A percentile compares a stretch with the other conserved stretches of the same genome.
Conservation (phyloP, 2,113 vertebrate genomes). For the Hemiscyllium ocellatum region DNA sequence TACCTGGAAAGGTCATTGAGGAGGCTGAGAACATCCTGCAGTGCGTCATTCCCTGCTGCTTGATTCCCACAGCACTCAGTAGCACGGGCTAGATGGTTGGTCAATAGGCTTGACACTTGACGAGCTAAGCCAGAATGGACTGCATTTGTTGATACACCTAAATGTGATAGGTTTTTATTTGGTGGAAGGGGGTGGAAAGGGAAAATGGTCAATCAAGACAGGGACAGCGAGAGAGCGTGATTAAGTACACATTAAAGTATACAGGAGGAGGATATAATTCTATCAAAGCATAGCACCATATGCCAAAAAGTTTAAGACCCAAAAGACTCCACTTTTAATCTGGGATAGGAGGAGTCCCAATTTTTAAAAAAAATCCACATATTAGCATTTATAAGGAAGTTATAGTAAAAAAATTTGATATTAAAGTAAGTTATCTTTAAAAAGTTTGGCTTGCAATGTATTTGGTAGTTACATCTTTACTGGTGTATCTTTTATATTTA, state of each 20-base stretch:
- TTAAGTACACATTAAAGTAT: neutral
- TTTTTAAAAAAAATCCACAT: neutral
- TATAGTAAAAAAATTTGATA: neutral
- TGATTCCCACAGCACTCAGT: conserved; percentile 95
- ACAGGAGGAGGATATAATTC: too few species aligned
- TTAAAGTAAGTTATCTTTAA: neutral
- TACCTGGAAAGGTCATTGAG: conserved; percentile 95
- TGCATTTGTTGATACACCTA: conserved; percentile 86
- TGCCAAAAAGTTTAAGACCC: neutral
- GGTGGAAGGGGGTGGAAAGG: too few species aligned
- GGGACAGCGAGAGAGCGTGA: too few species aligned
- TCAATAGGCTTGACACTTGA: conserved; percentile 91
- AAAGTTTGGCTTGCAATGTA: neutral
- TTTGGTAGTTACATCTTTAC: neutral
- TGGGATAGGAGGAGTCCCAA: neutral
- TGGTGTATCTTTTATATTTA: neutral
- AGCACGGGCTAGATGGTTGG: conserved; percentile 89
- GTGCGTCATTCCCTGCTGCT: conserved; percentile 89
- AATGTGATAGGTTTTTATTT: neutral
- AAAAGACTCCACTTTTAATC: neutral
- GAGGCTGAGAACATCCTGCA: conserved; percentile 93
- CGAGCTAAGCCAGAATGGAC: conserved; percentile 93
- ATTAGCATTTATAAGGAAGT: neutral
- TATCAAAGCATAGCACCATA: neutral
- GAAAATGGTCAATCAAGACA: too few species aligned